phyloP scores from a whole-genome alignment of 2,113 vertebrate species.

The Cricetomys ansorgei region DNA sequence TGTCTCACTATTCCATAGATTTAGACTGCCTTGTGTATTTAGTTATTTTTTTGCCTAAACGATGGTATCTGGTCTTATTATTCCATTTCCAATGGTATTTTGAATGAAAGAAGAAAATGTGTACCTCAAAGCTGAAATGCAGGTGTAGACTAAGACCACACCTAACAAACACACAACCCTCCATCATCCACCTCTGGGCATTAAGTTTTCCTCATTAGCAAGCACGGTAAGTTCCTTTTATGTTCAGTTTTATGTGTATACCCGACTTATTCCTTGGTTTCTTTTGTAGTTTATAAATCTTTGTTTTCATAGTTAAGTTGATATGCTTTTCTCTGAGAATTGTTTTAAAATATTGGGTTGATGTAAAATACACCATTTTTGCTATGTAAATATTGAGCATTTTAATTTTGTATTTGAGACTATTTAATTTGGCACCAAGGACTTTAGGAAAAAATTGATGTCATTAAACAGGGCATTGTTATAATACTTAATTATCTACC shows the following conservation, averaged over 20 bases:
- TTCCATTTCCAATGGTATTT: not conserved
- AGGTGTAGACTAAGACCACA: not conserved
- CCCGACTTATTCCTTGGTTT: not conserved
- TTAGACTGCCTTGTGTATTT: not conserved
- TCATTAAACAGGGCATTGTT: not conserved
- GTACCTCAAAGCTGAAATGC: not conserved
- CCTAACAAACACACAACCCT: too few species aligned
- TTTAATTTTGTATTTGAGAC: not conserved
- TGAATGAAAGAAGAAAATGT: not conserved
- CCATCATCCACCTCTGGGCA: not conserved
- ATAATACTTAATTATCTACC: not conserved
- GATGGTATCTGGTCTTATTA: not conserved
- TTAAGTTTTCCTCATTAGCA: not conserved
- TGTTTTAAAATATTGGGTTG: not conserved
- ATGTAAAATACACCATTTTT: not conserved
- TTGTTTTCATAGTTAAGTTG: not conserved
- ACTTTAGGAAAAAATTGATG: slow-evolving; percentile 22
- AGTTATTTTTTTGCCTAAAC: not conserved
- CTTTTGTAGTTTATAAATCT: not conserved
- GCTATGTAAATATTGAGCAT: not conserved
- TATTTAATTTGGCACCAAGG: not conserved
- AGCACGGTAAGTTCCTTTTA: not conserved
- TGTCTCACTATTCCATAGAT: not conserved
- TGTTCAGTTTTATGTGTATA: not conserved
- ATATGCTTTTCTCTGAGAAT: not conserved